phyloP scores from a whole-genome alignment of 2,797 vertebrate genomes.

The Halcyon chelicuti region DNA sequence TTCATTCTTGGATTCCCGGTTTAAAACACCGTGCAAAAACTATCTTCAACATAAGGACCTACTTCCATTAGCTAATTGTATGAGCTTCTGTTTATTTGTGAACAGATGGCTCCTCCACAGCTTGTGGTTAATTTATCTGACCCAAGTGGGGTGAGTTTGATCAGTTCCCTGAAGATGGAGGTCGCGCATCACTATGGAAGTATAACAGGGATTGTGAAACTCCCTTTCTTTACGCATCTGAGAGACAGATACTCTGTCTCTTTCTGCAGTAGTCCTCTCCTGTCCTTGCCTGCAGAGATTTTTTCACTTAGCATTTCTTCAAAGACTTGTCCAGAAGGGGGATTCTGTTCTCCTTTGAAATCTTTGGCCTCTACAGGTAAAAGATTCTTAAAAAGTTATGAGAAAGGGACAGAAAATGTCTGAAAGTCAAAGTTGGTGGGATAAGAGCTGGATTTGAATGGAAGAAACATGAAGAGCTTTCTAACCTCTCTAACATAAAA shows the following conservation, averaged over 20 bases:
- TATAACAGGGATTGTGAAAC: not conserved
- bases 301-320: not conserved
- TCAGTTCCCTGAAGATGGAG: not conserved
- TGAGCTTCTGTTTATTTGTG: not conserved
- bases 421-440: not conserved
- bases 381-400: not conserved
- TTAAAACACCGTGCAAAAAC: not conserved
- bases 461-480: not conserved
- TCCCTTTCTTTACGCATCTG: not conserved
- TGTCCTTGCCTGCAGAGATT: not conserved
- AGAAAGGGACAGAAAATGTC: not conserved
- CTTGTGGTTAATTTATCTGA: not conserved
- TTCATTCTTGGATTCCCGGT: not conserved
- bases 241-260: not conserved
- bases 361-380: not conserved
- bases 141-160: not conserved
- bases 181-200: accelerated
- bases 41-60: not conserved
- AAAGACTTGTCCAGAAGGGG: not conserved
- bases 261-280: not conserved
- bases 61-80: not conserved
- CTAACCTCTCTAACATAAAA: not conserved
- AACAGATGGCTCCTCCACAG: not conserved
- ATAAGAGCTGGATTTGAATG: not conserved
- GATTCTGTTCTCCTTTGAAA: not conserved